Percentiles rank a stretch among this genome's conserved stretches.
Conservation (phyloP, 2,113 vertebrate genomes). For the Lophotis ruficrista region DNA sequence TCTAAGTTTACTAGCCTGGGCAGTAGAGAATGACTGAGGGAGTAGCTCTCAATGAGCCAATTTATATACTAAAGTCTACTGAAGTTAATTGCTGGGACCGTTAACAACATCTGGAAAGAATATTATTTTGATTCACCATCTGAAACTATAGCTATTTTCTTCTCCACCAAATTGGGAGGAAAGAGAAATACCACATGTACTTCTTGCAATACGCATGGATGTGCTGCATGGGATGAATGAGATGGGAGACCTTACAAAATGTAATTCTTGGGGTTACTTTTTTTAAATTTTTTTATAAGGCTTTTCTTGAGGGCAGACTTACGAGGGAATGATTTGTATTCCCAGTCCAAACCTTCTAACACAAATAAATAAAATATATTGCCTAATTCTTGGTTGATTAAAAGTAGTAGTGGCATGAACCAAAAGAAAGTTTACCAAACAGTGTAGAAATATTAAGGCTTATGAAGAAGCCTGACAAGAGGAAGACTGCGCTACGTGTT, state of each 20-base stretch:
- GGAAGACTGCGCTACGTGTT: background rate
- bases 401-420: background rate
- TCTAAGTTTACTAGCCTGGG: background rate
- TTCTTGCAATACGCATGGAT: background rate
- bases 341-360: background rate
- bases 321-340: background rate
- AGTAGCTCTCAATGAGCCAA: background rate
- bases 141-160: background rate
- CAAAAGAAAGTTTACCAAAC: background rate
- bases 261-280: background rate
- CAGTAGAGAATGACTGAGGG: background rate
- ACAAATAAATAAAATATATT: background rate
- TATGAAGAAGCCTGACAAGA: background rate
- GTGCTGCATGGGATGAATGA: background rate
- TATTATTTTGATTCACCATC: background rate
- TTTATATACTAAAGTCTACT: background rate
- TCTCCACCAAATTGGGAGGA: background rate
- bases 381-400: background rate
- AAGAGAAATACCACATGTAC: background rate
- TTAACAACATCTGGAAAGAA: background rate
- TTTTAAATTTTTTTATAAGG: background rate
- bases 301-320: background rate
- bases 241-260: background rate
- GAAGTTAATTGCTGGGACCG: background rate
- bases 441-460: background rate